phyloP scores from a whole-genome alignment of 2,888 invertebrate species.

The Keiferia lycopersicella region DNA sequence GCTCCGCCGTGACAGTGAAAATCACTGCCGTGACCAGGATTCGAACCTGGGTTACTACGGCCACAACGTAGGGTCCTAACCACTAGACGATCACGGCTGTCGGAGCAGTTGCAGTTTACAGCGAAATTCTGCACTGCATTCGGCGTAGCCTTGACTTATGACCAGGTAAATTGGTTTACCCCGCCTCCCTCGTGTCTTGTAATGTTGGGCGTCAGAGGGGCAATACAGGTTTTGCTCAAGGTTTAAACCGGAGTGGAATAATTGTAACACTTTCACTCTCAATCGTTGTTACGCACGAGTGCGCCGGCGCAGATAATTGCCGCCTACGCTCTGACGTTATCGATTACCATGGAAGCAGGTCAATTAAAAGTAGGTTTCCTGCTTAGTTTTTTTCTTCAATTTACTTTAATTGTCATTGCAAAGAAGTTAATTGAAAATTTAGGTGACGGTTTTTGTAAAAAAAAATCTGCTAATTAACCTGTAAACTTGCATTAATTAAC shows the following conservation, averaged over 20 bases:
- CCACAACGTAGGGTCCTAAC: constrained; percentile 87
- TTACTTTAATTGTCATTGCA: constrained; percentile 70
- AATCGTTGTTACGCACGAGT: constrained; percentile 35
- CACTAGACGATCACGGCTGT: constrained; percentile 84
- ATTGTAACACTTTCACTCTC: constrained; percentile 35
- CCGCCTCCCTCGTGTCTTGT: constrained; percentile 31
- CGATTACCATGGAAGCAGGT: constrained; percentile 34
- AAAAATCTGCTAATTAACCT: no score
- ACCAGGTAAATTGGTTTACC: constrained; percentile 28
- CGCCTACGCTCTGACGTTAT: constrained; percentile 40
- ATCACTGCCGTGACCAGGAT: constrained; percentile 58
- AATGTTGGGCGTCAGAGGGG: constrained; percentile 28
- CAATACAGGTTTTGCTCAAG: constrained; percentile 12
- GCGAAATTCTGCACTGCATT: constrained; percentile 26
- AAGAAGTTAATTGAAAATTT: neutral
- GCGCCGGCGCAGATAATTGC: constrained; percentile 41
- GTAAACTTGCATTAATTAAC: no score
- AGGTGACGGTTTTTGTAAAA: neutral
- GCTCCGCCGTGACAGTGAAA: constrained; percentile 25
- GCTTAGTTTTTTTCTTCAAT: neutral
- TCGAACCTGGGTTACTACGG: constrained; percentile 85
- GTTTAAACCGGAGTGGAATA: constrained; percentile 29
- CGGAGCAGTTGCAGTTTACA: constrained; percentile 26
- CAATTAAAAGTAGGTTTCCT: constrained; percentile 82
- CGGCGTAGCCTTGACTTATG: constrained; percentile 12